Base-by-base conservation (phyloP, 2,888 invertebrate genomes). In the Heteropelma amictum region DNA sequence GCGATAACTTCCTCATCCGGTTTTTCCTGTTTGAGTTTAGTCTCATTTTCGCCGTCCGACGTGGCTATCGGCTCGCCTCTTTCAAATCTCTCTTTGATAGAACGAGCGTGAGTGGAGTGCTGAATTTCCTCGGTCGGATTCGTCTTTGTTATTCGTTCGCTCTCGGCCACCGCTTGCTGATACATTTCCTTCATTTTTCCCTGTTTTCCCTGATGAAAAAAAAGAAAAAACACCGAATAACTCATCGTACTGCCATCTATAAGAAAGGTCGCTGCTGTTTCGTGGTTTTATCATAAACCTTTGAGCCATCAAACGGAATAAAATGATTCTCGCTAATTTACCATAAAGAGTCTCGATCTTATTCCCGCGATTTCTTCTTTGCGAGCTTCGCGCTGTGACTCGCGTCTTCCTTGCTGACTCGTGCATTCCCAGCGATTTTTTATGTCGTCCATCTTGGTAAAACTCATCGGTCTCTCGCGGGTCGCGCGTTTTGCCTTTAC, bases 111-210 rank as follows among this genome's bases (percentile, higher is more conserved):
- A 38, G 91, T 89, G 45, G 88, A 83, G 75, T 86, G 85, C 72
- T 88, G 88, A 60, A 89, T 86, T 79, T 89, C 89, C 49, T 89
- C 89, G 3, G 85, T 85, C 2, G 88, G 86, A 74, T 88, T 89
- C 76, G 86, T 87, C 83, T 89, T 89, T 40, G 87, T 87, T 61
- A 89, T 80, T 26, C 93, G 92, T 87, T 95, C 95, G 72, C 94
- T 95, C 82, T 95, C 95, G 81, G 93, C 93, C 0, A 97, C 95
- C 0, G 97, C 97, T 85, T 96, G 96, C 85, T 97, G 97, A 87
- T 97, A 97, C 92, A 96, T 93, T 85, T 97, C 97, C 87, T 97
- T 97, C 90, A 97, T 95, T 85, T 96, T 96, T 0, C 94, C 96
- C 90, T 96, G 96, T 87, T 96, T 96, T 8, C 96, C 96, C 94